phyloP scores from a whole-genome alignment of 1,140 invertebrate species.

The Heliconius nattereri region DNA sequence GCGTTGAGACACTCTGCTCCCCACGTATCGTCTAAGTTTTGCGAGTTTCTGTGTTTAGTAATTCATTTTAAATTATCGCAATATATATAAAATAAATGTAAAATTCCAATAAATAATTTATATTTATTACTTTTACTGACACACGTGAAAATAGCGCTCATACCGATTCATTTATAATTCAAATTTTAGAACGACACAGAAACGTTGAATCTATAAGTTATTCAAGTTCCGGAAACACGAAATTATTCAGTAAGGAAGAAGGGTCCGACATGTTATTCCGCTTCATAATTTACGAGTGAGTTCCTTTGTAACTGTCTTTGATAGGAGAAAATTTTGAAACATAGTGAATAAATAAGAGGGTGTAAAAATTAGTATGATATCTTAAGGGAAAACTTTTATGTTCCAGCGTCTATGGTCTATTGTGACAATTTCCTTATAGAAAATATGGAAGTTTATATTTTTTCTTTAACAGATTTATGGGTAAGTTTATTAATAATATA shows the following conservation, averaged over 20 bases:
- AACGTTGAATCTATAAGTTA: constrained; percentile 60
- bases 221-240: constrained; percentile 67
- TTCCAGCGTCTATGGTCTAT: background rate
- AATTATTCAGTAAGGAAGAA: constrained; percentile 72
- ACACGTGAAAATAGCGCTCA: background rate
- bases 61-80: too few relatives aligned
- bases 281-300: constrained; percentile 62
- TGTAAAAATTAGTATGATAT: constrained; percentile 18
- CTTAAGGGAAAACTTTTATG: constrained; percentile 18
- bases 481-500: too few relatives aligned
- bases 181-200: constrained; percentile 55
- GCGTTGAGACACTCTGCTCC: too few relatives aligned
- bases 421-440: background rate
- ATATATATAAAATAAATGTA: too few relatives aligned
- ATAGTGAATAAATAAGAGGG: constrained; percentile 37
- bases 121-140: too few relatives aligned
- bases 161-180: constrained; percentile 15
- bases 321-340: constrained; percentile 32
- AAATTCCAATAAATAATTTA: too few relatives aligned
- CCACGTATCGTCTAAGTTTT: too few relatives aligned
- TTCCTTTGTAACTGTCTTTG: constrained; percentile 48
- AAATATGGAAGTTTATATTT: background rate
- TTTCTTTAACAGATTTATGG: background rate
- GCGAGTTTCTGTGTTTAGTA: too few relatives aligned
- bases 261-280: constrained; percentile 54